Base-by-base conservation (phyloP, 2,888 invertebrate species). In the Penaeus monodon region DNA sequence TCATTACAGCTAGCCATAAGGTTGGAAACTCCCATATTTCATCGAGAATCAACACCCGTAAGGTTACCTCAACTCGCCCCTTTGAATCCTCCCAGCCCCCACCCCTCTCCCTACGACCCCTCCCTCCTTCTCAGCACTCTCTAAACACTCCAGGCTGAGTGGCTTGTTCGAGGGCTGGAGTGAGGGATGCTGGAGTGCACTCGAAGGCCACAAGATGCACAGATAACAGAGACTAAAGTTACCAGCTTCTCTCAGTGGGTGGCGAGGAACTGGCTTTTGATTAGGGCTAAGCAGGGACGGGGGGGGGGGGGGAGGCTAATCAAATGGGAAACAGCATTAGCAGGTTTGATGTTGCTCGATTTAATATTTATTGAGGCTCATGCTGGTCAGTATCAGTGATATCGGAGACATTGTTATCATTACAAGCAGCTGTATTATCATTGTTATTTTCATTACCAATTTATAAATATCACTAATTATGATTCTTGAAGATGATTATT, bases 141-240 rank as follows among this genome's bases (percentile, higher is more conserved):
- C 76, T 66, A 85, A 85, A 85, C 85, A 85, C 85, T 85, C 81
- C 81, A 85, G 57, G 63, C 66, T 81, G 85, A 85, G 85, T 57
- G 74, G 85, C 81, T 85, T 85, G 85, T 85, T 85, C 81, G 80
- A 81, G 81, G 85, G 81, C 49, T 76, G 68, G 33, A 33, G 64
- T 81, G 57, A 14, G 57, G 57, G 57, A 57, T 57, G 57, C 12
- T 57, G 77, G 76, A 85, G 85, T 44, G 81, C 85, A 73, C 81
- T 85, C 85, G 24, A 76, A 49, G 63, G 81, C 85, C 85, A 66
- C 85, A 85, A 85, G 85, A 85, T 85, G 85, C 66, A 76, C 85
- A 85, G 85, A 85, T 85, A 85, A 85, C 77, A 65, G 76, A 57
- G 85, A 85, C 81, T 85, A 81, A 85, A 85, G 85, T 49, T 77